phyloP scores from a whole-genome alignment of 2,113 vertebrate species.

The Kobus ellipsiprymnus region DNA sequence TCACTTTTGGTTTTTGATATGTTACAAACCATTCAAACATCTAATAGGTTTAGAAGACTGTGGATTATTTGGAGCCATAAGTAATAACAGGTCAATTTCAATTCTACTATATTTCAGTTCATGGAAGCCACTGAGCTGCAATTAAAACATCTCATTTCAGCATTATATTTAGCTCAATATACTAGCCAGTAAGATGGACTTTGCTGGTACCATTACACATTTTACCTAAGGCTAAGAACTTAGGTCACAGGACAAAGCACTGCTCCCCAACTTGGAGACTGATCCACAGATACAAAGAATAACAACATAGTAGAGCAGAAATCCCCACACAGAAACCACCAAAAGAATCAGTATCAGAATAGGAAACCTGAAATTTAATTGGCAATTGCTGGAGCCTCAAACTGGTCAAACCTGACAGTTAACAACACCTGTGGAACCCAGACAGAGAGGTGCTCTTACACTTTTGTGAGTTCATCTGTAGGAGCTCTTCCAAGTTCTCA shows the following conservation, averaged over 20 bases:
- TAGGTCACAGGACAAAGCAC: neutral
- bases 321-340: neutral
- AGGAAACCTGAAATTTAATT: neutral
- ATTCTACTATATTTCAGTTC: neutral
- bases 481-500: neutral
- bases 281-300: neutral
- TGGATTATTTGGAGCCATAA: neutral
- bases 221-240: neutral
- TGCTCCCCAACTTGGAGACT: neutral
- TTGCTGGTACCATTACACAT: no score
- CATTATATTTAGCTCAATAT: neutral
- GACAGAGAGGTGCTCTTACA: neutral
- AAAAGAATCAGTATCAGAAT: neutral
- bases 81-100: neutral
- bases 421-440: neutral
- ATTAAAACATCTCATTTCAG: neutral
- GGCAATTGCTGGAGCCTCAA: neutral
- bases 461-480: neutral
- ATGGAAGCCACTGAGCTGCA: neutral
- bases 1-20: neutral
- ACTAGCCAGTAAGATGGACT: neutral
- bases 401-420: neutral
- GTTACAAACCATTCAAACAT: neutral
- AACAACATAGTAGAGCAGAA: neutral
- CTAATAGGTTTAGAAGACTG: neutral